These are phyloP conservation scores for Plumapathes pennacea DNA, from an alignment of 92 coral and sea anemone species.

Conservation along the genomic window DNA sequence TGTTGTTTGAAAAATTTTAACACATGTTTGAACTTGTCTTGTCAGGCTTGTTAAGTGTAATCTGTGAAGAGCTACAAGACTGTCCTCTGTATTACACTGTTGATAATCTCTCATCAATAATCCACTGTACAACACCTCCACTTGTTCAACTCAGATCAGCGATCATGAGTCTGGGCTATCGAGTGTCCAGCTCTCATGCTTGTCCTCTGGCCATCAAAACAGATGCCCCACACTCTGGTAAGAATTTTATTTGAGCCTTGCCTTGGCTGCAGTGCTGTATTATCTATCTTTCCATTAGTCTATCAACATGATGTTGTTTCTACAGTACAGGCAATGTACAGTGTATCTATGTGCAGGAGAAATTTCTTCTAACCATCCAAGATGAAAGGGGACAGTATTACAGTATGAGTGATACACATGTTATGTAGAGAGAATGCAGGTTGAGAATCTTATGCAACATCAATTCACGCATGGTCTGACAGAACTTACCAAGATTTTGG, in stretches of 20 bases:
- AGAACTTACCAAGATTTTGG: too few species aligned
- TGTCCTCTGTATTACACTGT: constrained; percentile 75
- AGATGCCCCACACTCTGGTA: constrained; percentile 84
- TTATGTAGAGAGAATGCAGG: too few species aligned
- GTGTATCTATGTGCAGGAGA: too few species aligned
- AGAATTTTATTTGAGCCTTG: not conserved
- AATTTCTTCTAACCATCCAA: too few species aligned
- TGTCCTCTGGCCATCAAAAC: constrained; percentile 90
- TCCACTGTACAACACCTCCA: constrained; percentile 94
- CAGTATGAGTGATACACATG: too few species aligned
- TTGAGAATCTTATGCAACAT: too few species aligned
- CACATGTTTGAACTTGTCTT: not conserved
- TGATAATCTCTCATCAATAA: constrained; percentile 74
- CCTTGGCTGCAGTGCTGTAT: too few species aligned
- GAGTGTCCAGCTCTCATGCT: constrained; percentile 88
- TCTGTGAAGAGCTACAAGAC: constrained; percentile 71
- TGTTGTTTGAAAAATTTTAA: not conserved
- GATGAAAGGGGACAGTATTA: too few species aligned
- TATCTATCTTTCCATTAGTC: too few species aligned
- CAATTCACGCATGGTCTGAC: too few species aligned
- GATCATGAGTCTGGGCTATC: constrained; percentile 73
- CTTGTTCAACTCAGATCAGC: constrained; percentile 95
- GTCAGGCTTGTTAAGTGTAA: constrained; percentile 71
- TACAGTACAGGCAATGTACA: too few species aligned
- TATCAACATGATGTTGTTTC: too few species aligned